Conservation (phyloP, 1,140 invertebrate species). For the Notospermus geniculatus region DNA sequence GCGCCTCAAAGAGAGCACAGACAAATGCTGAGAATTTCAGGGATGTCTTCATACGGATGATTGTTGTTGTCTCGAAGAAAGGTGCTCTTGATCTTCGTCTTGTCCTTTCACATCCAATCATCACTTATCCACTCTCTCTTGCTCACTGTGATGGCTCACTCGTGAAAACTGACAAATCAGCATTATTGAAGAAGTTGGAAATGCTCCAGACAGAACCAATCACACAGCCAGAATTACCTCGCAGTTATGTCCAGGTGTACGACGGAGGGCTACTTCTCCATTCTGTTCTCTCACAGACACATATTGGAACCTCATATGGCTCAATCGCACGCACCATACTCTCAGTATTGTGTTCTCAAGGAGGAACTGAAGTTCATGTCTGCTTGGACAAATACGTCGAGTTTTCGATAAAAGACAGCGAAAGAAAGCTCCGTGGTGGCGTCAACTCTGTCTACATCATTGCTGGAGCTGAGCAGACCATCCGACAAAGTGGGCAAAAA, state of each 20-base stretch:
- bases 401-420: slow-evolving; percentile 9
- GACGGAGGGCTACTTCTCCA: slow-evolving; percentile 17
- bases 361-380: slow-evolving; percentile 4
- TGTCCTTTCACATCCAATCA: slow-evolving; percentile 9
- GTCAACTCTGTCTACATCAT: slow-evolving; percentile 1
- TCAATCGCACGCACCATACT: not conserved
- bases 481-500: slow-evolving; percentile 7
- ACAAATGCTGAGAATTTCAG: not conserved
- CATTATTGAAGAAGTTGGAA: slow-evolving; percentile 10
- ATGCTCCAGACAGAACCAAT: not conserved
- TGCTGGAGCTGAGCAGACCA: slow-evolving; percentile 9
- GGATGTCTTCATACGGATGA: not conserved
- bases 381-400: not conserved
- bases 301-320: slow-evolving; percentile 9
- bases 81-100: not conserved
- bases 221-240: not conserved
- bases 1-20: not conserved
- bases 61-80: not conserved
- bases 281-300: slow-evolving; percentile 3
- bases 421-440: slow-evolving; percentile 8
- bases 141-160: slow-evolving; percentile 12
- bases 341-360: not conserved
- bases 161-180: slow-evolving; percentile 6
- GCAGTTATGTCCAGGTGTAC: too few species aligned
- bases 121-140: slow-evolving; percentile 9